phyloP scores from a whole-genome alignment of 2,797 vertebrate species.

The Anguilla anguilla region DNA sequence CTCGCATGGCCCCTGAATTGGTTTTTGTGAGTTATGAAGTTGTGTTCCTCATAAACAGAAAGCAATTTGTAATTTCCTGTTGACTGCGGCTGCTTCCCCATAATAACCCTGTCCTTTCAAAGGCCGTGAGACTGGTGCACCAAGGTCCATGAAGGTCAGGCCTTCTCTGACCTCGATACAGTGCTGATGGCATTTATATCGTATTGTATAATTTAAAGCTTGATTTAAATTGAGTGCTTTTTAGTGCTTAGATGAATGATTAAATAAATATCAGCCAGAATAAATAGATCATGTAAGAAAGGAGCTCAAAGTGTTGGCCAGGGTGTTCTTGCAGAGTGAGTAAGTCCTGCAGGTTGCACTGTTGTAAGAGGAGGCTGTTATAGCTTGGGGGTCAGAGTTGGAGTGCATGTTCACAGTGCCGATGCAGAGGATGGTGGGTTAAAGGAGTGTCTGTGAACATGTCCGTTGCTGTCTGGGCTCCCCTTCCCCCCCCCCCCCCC shows the following conservation, averaged over 20 bases:
- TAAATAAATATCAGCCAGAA: not conserved
- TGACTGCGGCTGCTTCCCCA: not conserved
- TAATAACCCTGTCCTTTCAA: not conserved
- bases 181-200: not conserved
- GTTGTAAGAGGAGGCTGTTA: no score
- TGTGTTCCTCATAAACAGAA: not conserved
- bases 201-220: not conserved
- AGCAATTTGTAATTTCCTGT: not conserved
- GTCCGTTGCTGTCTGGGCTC: not conserved
- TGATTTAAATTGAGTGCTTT: not conserved
- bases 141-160: not conserved
- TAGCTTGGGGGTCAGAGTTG: not conserved
- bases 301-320: not conserved
- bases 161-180: not conserved
- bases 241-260: not conserved
- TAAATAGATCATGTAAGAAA: not conserved
- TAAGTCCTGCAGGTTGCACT: not conserved
- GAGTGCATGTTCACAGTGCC: not conserved
- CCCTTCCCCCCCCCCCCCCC: not conserved
- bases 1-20: not conserved
- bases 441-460: not conserved
- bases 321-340: not conserved
- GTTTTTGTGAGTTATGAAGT: not conserved
- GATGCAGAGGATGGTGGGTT: not conserved
- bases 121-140: not conserved